Conservation (phyloP, 1,140 invertebrate genomes). For the Ctenoplectra terminalis region DNA sequence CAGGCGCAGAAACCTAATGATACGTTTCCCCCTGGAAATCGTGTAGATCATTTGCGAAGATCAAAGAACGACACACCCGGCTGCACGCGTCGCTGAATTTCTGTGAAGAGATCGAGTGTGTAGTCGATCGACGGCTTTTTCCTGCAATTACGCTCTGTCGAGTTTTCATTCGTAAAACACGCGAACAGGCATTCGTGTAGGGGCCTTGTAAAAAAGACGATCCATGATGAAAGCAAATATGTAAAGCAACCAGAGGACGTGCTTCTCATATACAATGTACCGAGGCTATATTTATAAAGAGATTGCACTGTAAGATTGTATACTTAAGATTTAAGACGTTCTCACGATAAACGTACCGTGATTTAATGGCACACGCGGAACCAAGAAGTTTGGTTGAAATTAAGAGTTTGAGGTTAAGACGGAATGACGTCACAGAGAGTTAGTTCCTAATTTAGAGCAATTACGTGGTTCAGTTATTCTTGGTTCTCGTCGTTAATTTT, state of each 20-base stretch:
- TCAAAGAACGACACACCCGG: slow-evolving; percentile 10
- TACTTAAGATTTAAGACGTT: not conserved
- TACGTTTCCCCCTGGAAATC: slow-evolving; percentile 10
- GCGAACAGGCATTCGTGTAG: not conserved
- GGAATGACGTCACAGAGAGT: not conserved
- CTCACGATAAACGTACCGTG: not conserved
- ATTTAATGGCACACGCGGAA: not conserved
- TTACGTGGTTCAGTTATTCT: not conserved
- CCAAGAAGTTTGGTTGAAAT: not conserved
- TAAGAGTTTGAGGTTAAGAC: not conserved
- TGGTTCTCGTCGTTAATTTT: not conserved
- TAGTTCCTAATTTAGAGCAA: not conserved
- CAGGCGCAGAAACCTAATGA: not conserved
- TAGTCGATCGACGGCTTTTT: not conserved
- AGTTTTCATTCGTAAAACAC: not conserved
- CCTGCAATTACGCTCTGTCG: slow-evolving; percentile 8
- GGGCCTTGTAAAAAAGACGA: not conserved
- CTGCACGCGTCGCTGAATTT: slow-evolving; percentile 17
- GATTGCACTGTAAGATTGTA: not conserved
- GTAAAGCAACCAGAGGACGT: not conserved
- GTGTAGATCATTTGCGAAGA: slow-evolving; percentile 27
- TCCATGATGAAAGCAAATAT: not conserved
- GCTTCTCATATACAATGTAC: too few species aligned
- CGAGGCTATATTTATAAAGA: not conserved
- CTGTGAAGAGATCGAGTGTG: not conserved